Conservation (phyloP, 2,797 vertebrate species). For the Sandelia bainsii region DNA sequence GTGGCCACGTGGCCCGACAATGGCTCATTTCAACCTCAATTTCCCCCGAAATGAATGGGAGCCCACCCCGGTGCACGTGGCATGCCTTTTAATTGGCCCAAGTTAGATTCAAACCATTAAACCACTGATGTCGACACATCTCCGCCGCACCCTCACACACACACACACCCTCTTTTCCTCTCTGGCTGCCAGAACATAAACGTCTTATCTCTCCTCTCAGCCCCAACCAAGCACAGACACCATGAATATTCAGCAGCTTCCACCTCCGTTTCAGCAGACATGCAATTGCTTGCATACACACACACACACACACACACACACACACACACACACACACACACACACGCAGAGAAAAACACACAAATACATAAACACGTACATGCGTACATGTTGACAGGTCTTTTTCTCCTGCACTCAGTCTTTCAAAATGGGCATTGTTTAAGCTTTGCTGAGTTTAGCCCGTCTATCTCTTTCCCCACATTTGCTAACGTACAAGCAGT, state of each 20-base stretch:
- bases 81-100: constrained; percentile 84
- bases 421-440: constrained; percentile 71
- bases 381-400: constrained; percentile 22
- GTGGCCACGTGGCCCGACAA: constrained; percentile 81
- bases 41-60: constrained; percentile 86
- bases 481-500: constrained; percentile 60
- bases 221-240: constrained; percentile 71
- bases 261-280: constrained; percentile 74
- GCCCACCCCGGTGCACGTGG: constrained; percentile 75
- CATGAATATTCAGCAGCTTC: constrained; percentile 83
- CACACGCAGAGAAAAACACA: constrained; percentile 11
- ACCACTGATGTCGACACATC: constrained; percentile 81
- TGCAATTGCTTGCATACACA: constrained; percentile 31
- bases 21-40: constrained; percentile 88
- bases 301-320: constrained; percentile 28
- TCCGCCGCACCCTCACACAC: constrained; percentile 57
- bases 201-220: constrained; percentile 74
- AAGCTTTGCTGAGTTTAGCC: constrained; percentile 71
- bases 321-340: constrained; percentile 22
- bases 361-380: constrained; percentile 31
- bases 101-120: constrained; percentile 87
- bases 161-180: constrained; percentile 44
- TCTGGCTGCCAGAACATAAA: constrained; percentile 74
- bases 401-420: constrained; percentile 56
- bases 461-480: constrained; percentile 67